Conservation (phyloP, 2,888 invertebrate species). For the Heliconius cydno region DNA sequence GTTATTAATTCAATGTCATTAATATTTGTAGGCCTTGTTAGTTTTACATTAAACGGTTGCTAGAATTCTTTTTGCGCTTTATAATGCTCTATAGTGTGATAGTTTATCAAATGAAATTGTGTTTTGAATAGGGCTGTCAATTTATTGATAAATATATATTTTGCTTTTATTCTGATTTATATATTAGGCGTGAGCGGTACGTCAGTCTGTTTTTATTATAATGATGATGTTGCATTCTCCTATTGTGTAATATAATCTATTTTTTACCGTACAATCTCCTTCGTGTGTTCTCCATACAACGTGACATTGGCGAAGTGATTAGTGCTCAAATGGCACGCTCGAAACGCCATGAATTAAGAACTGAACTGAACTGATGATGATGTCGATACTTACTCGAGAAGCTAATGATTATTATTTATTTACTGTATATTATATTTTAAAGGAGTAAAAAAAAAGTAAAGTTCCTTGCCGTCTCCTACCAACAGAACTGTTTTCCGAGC, state of each 20-base stretch:
- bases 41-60: conserved; percentile 2
- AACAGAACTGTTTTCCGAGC: too few relatives aligned
- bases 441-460: not conserved
- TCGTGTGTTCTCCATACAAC: too few relatives aligned
- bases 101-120: not conserved
- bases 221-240: too few relatives aligned
- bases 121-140: not conserved
- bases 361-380: not conserved
- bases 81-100: conserved; percentile 2
- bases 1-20: conserved; percentile 32
- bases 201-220: too few relatives aligned
- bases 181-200: not conserved
- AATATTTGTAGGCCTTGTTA: conserved; percentile 28
- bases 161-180: not conserved
- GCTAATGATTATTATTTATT: not conserved
- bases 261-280: too few relatives aligned
- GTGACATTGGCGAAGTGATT: too few relatives aligned
- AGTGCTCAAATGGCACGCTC: too few relatives aligned
- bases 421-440: not conserved
- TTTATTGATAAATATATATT: not conserved
- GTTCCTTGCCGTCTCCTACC: not conserved
- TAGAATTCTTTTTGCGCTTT: not conserved
- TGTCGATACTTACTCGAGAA: not conserved
- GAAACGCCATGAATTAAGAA: too few relatives aligned
- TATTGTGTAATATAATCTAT: too few relatives aligned